Conservation (phyloP, 2,113 vertebrate genomes). For the Cacatua alba region DNA sequence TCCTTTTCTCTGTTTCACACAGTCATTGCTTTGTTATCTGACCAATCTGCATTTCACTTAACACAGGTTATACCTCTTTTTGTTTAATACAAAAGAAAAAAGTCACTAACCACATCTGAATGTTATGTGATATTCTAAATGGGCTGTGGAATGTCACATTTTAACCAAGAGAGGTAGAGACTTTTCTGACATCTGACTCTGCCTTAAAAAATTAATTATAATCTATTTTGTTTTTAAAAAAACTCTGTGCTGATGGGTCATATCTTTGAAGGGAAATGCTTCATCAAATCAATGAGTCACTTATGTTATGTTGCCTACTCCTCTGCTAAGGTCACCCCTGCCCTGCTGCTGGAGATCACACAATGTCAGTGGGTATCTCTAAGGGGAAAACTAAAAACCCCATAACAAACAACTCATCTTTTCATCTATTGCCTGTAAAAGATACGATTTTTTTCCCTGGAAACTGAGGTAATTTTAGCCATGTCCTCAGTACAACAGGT, state of each 20-base stretch:
- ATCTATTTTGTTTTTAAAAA: neutral
- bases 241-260: neutral
- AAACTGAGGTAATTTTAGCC: neutral
- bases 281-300: neutral
- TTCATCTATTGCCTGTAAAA: neutral
- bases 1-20: neutral
- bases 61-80: neutral
- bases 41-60: neutral
- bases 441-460: neutral
- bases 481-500: fast-evolving
- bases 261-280: neutral
- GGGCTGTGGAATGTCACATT: neutral
- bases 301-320: neutral
- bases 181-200: neutral
- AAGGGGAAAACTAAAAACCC: neutral
- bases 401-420: neutral
- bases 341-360: neutral
- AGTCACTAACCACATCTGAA: neutral
- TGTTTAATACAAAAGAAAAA: neutral
- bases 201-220: neutral
- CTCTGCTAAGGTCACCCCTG: neutral
- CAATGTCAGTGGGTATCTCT: neutral
- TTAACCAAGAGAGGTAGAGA: neutral
- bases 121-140: neutral
- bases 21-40: neutral